These are phyloP conservation scores for Ophiothrix spiculata DNA, from an alignment of 35 echinoderm and acorn worm genomes.

Conservation along the genomic window DNA sequence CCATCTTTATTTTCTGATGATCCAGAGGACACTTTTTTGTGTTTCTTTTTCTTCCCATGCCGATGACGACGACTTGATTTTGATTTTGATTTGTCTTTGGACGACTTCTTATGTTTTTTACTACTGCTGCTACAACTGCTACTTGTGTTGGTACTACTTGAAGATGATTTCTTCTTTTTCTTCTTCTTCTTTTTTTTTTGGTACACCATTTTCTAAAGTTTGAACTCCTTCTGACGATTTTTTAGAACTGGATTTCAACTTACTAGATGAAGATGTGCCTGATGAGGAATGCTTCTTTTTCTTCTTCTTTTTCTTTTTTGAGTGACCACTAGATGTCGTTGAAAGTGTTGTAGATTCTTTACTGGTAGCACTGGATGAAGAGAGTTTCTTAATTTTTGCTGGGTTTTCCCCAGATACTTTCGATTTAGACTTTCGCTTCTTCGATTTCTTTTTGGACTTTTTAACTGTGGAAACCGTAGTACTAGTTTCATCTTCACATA, in stretches of 20 bases:
- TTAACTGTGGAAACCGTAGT: too few species aligned
- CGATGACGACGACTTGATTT: background rate
- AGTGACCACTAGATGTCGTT: background rate
- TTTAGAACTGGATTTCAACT: background rate
- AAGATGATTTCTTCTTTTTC: conserved; percentile 3
- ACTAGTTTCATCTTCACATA: too few species aligned
- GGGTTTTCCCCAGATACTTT: too few species aligned
- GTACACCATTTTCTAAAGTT: background rate
- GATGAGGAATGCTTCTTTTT: background rate
- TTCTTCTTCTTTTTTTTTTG: background rate
- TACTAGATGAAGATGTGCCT: background rate
- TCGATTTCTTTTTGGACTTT: conserved; percentile 3
- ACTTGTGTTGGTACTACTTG: background rate
- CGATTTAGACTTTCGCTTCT: background rate
- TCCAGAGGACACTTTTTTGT: background rate
- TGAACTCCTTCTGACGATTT: background rate
- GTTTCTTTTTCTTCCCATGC: background rate
- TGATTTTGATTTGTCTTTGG: background rate
- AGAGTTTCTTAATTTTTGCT: too few species aligned
- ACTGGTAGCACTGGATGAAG: background rate
- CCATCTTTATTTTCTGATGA: background rate
- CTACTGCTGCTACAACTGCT: background rate
- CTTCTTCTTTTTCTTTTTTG: background rate
- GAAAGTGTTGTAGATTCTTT: background rate
- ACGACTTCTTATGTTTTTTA: too few species aligned